Base-by-base conservation (phyloP, 2,888 invertebrate genomes). In the Leucoma salicis region DNA sequence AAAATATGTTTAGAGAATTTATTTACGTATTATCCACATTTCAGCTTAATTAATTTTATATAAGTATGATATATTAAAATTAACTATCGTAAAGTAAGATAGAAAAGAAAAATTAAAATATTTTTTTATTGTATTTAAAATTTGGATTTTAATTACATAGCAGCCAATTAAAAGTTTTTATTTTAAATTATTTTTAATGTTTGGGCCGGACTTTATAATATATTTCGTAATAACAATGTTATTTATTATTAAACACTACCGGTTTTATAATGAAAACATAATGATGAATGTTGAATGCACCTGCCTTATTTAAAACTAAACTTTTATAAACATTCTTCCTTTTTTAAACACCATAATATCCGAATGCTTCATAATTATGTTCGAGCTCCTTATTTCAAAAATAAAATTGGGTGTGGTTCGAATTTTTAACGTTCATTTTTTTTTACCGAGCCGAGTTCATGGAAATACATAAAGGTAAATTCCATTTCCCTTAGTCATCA, bases 401-500 rank as follows among this genome's bases (percentile, higher is more conserved):
- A 49, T 47, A 49, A 25, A 35, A 21, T 31, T 41, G 6, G 34
- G 42, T 39, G 44, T 35, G 15, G 31, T 31, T 39, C 31, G 27
- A 39, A 39, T 31, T 21, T n/a, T 38, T 41, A 52, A 45, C 24
- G 16, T 28, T 31, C 25, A 39, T 21, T 21, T 21, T 21, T 16
- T 3, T 21, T 21, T 4, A 21, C 21, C 21, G 21, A 21, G 21
- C 6, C 6, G 21, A 6, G 21, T 21, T 21, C 21, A 8, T 21
- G 21, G 21, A 27, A 27, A 10, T 27, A 27, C n/a, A 27, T 27
- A 45, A 55, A 49, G 35, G 34, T 8, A 43, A 41, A 56, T 47
- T 56, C 46, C 49, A 25, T 15, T 33, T 55, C 63, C 58, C 58
- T 62, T 62, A 62, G 58, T 59, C 59, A 59, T 55, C 21, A 40